Conservation (phyloP, 2,113 vertebrate species). For the Corythaixoides concolor region DNA sequence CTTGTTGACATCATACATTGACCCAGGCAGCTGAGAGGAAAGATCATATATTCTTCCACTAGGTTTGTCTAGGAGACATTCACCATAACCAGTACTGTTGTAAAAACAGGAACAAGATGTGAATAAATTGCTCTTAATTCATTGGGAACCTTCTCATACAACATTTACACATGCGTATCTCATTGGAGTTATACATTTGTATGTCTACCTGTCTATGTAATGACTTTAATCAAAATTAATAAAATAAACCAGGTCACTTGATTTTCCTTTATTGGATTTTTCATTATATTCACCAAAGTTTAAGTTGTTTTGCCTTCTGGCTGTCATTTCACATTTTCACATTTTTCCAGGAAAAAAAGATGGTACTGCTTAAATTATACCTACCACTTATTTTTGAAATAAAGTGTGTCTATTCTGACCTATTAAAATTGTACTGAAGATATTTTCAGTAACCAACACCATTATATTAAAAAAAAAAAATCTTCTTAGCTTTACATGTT, state of each 20-base stretch:
- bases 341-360: neutral
- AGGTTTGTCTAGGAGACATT: slow-evolving; percentile 94
- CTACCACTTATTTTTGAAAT: neutral
- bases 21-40: slow-evolving; percentile 86
- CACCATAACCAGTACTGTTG: slow-evolving; percentile 91
- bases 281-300: neutral
- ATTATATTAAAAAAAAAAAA: neutral
- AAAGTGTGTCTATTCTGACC: neutral
- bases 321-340: neutral
- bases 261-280: neutral
- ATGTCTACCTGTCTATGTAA: neutral
- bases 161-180: neutral
- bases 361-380: neutral
- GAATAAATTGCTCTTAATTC: neutral
- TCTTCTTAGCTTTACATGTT: neutral
- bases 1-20: slow-evolving; percentile 89
- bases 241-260: neutral
- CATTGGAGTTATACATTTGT: neutral
- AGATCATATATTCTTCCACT: slow-evolving; percentile 83
- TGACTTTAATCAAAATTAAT: neutral
- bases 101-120: slow-evolving; percentile 1
- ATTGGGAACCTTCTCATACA: neutral
- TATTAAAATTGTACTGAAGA: neutral
- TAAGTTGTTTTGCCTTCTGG: neutral
- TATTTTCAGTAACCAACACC: neutral